A percentile compares a stretch with the other conserved stretches of the same genome.
Conservation (phyloP, 2,888 invertebrate species). For the Shargacucullia verbasci region DNA sequence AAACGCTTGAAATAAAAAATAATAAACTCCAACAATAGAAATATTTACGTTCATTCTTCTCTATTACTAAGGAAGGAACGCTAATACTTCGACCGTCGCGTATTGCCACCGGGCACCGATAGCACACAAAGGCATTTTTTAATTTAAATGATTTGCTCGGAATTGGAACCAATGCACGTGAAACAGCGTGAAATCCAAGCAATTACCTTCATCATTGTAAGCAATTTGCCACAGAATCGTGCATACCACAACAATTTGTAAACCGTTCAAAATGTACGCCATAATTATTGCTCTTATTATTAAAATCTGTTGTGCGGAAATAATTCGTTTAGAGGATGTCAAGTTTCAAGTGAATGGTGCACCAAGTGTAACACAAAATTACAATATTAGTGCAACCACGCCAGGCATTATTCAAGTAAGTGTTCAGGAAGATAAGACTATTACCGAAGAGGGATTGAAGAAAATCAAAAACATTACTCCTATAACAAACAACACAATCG, state of each 20-base stretch:
- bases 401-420: constrained; percentile 2
- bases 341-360: constrained; percentile 38
- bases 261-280: constrained; percentile 36
- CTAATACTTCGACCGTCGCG: constrained; percentile 11
- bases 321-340: constrained; percentile 26
- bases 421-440: background rate
- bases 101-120: constrained; percentile 7
- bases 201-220: constrained; percentile 31
- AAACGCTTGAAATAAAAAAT: background rate
- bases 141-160: constrained; percentile 46
- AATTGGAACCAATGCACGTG: constrained; percentile 38
- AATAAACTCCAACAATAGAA: background rate
- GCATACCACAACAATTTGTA: constrained; percentile 20
- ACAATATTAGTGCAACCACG: constrained; percentile 4
- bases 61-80: background rate
- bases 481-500: constrained; percentile 3
- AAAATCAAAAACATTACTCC: background rate
- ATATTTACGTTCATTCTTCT: background rate
- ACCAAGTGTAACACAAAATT: constrained; percentile 4
- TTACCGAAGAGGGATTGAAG: background rate
- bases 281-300: constrained; percentile 18
- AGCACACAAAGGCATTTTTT: constrained; percentile 43
- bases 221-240: constrained; percentile 27
- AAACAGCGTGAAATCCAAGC: constrained; percentile 46
- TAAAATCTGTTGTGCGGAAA: constrained; percentile 9